A percentile compares a stretch with the other conserved stretches of the same genome.
Evolutionary conservation across 1,140 invertebrate genomes (phyloP).

Genomic region (Triops cancriformis): DNA sequence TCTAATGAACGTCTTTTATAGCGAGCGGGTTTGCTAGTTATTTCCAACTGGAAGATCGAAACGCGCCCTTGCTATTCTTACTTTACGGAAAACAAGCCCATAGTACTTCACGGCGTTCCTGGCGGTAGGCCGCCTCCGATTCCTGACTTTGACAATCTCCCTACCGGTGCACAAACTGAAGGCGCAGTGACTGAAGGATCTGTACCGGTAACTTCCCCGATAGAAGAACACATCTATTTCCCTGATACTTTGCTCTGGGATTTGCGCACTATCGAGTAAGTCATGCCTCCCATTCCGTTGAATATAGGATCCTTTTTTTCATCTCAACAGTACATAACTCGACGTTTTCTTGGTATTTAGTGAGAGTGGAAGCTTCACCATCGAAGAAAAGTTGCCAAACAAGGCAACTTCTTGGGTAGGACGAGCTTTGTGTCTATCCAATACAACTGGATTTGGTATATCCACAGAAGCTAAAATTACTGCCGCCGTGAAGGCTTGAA

Average conservation of each 20-base stretch:
- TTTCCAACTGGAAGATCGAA: conserved; percentile 45
- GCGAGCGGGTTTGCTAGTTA: conserved; percentile 46
- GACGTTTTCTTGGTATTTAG: conserved; percentile 37
- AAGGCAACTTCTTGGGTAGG: conserved; percentile 66
- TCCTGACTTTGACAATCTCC: not conserved
- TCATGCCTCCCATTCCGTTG: conserved; percentile 42
- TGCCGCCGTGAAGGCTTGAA: conserved; percentile 33
- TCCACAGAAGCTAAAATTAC: conserved; percentile 47
- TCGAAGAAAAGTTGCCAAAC: conserved; percentile 53
- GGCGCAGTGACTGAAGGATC: not conserved
- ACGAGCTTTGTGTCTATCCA: conserved; percentile 56
- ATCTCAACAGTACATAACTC: not conserved
- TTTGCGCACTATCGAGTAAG: conserved; percentile 37
- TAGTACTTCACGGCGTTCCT: not conserved
- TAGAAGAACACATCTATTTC: conserved; percentile 47
- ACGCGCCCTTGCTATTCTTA: conserved; percentile 43
- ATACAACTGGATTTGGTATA: conserved; percentile 53
- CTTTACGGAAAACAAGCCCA: not conserved
- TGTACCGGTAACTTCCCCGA: not conserved
- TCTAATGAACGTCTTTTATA: conserved; percentile 33
- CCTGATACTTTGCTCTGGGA: conserved; percentile 64
- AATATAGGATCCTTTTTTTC: not conserved
- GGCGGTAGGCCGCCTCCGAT: not conserved
- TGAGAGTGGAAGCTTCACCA: conserved; percentile 43
- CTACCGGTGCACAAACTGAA: not conserved